These are phyloP conservation scores for Aegypius monachus DNA, from an alignment of 2,113 vertebrate species.

Conservation along the genomic window DNA sequence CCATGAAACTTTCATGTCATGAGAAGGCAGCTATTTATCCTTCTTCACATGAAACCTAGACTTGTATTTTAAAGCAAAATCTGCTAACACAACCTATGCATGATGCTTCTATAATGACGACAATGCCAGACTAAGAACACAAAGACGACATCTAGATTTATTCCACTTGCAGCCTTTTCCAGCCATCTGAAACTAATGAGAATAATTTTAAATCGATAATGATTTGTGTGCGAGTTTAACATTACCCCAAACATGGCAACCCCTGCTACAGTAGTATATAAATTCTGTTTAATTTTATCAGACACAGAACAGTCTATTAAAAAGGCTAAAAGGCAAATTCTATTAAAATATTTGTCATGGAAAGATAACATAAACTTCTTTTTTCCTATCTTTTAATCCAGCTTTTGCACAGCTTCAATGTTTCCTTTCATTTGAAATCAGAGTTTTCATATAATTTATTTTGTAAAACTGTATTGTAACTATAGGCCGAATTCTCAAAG, in stretches of 20 bases:
- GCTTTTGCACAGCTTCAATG: neutral
- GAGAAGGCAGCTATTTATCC: slow-evolving; percentile 8
- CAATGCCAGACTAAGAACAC: slow-evolving; percentile 1
- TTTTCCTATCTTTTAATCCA: neutral
- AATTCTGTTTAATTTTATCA: neutral
- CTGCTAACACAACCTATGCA: neutral
- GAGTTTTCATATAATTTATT: neutral
- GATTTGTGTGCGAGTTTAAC: slow-evolving; percentile 17
- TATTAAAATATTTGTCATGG: neutral
- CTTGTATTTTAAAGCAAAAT: slow-evolving; percentile 29
- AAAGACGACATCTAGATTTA: slow-evolving; percentile 8
- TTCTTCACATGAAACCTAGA: slow-evolving; percentile 2
- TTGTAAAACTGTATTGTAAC: neutral
- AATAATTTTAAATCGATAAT: slow-evolving; percentile 36
- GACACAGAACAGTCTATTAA: neutral
- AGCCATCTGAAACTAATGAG: slow-evolving; percentile 25
- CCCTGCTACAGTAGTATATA: neutral
- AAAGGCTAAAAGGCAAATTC: neutral
- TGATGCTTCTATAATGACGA: slow-evolving; percentile 23
- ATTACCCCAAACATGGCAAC: neutral
- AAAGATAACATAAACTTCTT: neutral
- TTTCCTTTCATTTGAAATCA: neutral
- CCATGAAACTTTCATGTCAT: neutral
- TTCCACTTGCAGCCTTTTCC: slow-evolving; percentile 18
- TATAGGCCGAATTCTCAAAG: neutral